Conservation (phyloP, 2,113 vertebrate species). For the Myxocyprinus asiaticus region DNA sequence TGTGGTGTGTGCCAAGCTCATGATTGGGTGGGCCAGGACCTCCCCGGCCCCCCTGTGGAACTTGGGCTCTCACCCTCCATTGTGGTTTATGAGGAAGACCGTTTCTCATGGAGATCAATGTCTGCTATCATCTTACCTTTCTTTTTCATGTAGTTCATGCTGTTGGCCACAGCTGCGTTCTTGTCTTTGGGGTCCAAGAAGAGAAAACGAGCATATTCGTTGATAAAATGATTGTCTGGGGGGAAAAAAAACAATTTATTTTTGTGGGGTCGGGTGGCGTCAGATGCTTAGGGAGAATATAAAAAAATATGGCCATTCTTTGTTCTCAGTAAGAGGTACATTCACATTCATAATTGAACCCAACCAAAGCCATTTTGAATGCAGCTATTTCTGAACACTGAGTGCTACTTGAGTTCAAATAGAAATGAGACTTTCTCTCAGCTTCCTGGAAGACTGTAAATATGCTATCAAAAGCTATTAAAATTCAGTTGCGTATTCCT, state of each 20-base stretch:
- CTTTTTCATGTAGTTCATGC: constrained; percentile 96
- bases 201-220: constrained; percentile 90
- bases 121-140: constrained; percentile 80
- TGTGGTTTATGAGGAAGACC: not conserved
- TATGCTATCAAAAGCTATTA: constrained; percentile 17
- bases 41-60: no score
- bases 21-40: no score
- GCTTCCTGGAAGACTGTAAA: constrained; percentile 18
- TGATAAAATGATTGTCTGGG: constrained; percentile 89
- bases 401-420: constrained; percentile 6
- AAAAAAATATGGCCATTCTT: not conserved
- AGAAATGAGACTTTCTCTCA: constrained; percentile 16
- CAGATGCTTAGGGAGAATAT: not conserved
- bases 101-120: not conserved
- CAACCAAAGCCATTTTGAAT: not conserved
- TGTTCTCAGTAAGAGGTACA: constrained; percentile 17
- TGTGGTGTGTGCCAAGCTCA: no score
- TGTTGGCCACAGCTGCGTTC: constrained; percentile 90
- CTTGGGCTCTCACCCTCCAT: no score
- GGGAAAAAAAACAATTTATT: not conserved
- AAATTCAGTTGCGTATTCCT: constrained; percentile 39
- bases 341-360: constrained; percentile 19
- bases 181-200: constrained; percentile 82
- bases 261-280: not conserved
- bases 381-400: constrained; percentile 13